Evolutionary conservation across 2,888 invertebrate genomes (phyloP), one percentile per base, ranked within the genome.

Genomic region (Tenthredo livida): DNA sequence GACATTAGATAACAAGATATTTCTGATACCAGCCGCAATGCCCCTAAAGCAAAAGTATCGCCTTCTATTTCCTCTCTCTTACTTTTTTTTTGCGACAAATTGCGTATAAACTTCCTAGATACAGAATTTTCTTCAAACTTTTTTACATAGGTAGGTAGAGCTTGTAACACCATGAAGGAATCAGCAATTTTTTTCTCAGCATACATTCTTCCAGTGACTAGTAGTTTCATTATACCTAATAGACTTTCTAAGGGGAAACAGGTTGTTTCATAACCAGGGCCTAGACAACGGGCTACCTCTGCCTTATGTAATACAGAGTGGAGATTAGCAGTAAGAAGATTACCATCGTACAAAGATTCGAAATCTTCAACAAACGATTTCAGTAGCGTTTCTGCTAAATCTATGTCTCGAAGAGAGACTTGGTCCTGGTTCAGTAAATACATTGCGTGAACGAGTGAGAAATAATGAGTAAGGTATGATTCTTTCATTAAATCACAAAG

Each of bases 141-240:
- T 72, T 9, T 72, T 0, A 72, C 37, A 15, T 72, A 37, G 17
- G 72, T 72, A 37, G 72, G 72, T 33, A 37, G 17, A 72, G 72
- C 1, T 37, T 72, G 72, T 72, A 72, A 72, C 40, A 6, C 17
- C 72, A 72, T 40, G 6, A 72, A 72, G 3, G 72, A 72, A 37
- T 72, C 72, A n/a, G 72, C 72, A 37, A 72, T 72, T 72, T 72
- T 72, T 37, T 72, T 72, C 40, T 72, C 72, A 40, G 72, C 72
- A n/a, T 72, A 72, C 72, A 17, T 72, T 37, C 40, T 72, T 6
- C 72, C 72, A 72, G 72, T 72, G 40, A 72, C 72, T 3, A 72
- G 72, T 40, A 37, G 40, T 72, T 72, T 72, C 72, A 72, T 72
- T 37, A 6, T 72, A 72, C 72, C 72, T 25, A 72, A 40, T 72